Evolutionary conservation across 2,797 vertebrate genomes (phyloP).

Genomic region (Schizopygopsis pylzovi): DNA sequence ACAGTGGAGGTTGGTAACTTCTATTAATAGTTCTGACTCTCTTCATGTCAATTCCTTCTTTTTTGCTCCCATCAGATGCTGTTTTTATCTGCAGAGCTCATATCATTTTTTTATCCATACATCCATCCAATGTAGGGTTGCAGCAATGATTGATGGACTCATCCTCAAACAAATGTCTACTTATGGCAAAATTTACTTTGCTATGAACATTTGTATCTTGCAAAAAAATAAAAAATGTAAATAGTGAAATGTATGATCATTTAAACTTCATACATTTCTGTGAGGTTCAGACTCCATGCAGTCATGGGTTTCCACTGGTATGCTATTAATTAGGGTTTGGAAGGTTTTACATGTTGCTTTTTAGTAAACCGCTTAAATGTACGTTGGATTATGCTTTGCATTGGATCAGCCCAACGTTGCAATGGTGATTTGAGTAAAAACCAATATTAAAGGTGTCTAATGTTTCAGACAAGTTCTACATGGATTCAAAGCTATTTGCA

Average conservation of each 20-base stretch:
- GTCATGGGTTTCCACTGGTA: background rate
- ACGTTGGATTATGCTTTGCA: background rate
- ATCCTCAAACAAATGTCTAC: background rate
- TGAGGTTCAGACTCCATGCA: background rate
- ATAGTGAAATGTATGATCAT: background rate
- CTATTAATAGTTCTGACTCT: background rate
- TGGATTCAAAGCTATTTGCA: constrained; percentile 59
- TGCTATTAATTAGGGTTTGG: background rate
- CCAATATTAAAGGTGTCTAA: background rate
- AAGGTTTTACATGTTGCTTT: background rate
- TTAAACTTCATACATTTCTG: background rate
- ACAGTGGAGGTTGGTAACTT: background rate
- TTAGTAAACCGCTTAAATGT: background rate
- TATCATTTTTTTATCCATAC: background rate
- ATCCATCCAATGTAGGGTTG: background rate
- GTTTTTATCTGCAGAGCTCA: background rate
- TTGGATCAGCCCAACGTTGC: background rate
- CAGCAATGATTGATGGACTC: background rate
- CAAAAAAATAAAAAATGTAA: background rate
- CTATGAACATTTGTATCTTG: background rate
- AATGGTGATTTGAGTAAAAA: background rate
- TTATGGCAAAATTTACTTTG: background rate
- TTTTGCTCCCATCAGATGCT: background rate
- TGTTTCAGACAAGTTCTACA: constrained; percentile 55
- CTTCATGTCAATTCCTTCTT: background rate